These are phyloP conservation scores for Venusia cambrica DNA, from an alignment of 2,888 invertebrate species.

Conservation along the genomic window DNA sequence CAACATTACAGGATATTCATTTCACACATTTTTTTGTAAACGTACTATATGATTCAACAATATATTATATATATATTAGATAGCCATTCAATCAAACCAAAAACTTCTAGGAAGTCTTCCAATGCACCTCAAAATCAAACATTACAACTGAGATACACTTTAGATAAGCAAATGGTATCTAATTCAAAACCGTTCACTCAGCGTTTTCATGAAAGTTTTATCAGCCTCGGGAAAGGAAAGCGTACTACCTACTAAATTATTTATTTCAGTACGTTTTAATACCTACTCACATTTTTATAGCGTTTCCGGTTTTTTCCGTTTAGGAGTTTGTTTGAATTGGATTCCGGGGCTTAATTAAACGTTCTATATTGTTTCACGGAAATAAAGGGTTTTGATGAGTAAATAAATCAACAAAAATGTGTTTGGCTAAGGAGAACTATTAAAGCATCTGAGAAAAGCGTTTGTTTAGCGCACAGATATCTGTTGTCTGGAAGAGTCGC, in stretches of 20 bases:
- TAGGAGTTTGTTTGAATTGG: slow-evolving; percentile 37
- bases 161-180: slow-evolving; percentile 36
- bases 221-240: slow-evolving; percentile 33
- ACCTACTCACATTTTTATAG: slow-evolving; percentile 41
- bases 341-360: slow-evolving; percentile 29
- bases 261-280: slow-evolving; percentile 45
- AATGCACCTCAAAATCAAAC: slow-evolving; percentile 15
- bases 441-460: no score
- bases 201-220: slow-evolving; percentile 44
- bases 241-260: slow-evolving; percentile 41
- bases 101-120: no score
- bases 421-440: no score
- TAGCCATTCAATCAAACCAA: no score
- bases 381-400: slow-evolving; percentile 13
- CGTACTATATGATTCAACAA: no score
- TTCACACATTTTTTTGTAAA: no score
- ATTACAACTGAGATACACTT: slow-evolving; percentile 25
- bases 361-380: slow-evolving; percentile 15
- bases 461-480: no score
- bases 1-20: no score
- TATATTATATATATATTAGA: no score
- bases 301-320: slow-evolving; percentile 38
- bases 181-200: slow-evolving; percentile 36
- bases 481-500: no score
- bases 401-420: slow-evolving; percentile 6